phyloP scores from a whole-genome alignment of 1,140 invertebrate species.

The Pantala flavescens region DNA sequence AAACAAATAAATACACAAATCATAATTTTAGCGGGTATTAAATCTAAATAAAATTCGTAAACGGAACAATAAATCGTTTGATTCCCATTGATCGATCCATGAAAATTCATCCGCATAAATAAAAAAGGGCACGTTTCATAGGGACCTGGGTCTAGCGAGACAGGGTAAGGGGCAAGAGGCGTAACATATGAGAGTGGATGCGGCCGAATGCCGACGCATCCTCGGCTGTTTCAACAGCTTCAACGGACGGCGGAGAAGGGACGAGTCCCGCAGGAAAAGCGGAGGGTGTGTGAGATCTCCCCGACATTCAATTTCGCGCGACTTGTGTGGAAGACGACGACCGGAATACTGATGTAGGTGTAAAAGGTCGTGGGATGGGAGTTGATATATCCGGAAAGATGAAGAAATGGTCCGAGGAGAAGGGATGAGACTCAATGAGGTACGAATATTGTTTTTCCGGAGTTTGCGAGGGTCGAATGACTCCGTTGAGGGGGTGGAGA shows the following conservation, averaged over 20 bases:
- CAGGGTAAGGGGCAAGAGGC: neutral
- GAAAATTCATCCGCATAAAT: too few relatives aligned
- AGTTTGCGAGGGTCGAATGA: neutral
- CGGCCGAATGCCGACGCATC: neutral
- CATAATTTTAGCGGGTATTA: too few relatives aligned
- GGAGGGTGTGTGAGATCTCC: neutral
- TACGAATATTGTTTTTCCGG: slow-evolving; percentile 9
- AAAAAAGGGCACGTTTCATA: too few relatives aligned
- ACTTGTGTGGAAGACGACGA: neutral
- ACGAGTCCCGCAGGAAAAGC: neutral
- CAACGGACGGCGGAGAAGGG: neutral
- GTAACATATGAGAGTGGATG: neutral
- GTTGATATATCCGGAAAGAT: neutral
- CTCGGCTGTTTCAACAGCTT: neutral
- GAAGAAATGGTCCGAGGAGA: neutral
- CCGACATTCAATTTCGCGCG: slow-evolving; percentile 7
- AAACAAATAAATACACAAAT: too few relatives aligned
- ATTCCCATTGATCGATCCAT: too few relatives aligned
- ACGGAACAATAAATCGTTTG: too few relatives aligned
- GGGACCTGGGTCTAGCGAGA: too few relatives aligned
- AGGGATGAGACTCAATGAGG: neutral
- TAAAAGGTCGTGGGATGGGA: neutral
- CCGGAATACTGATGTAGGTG: slow-evolving; percentile 4
- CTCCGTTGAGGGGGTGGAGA: neutral
- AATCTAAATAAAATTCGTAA: too few relatives aligned